phyloP scores from a whole-genome alignment of 2,888 invertebrate genomes.

The Nomada hirtipes region DNA sequence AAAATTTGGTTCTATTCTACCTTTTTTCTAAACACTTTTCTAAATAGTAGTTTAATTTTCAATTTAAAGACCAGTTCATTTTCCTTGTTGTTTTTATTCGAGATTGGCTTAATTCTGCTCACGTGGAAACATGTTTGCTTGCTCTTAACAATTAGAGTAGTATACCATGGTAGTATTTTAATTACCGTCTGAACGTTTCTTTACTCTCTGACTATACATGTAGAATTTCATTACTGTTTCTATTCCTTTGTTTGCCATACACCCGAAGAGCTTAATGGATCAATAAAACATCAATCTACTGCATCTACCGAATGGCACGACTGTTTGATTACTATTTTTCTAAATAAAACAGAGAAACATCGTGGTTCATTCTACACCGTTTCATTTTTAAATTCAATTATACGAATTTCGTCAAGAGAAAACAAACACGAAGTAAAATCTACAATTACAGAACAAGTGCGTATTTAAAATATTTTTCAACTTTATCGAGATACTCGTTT shows the following conservation, averaged over 20 bases:
- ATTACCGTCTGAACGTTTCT: too few species aligned
- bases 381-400: neutral
- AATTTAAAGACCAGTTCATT: too few species aligned
- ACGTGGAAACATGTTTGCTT: too few species aligned
- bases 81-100: too few species aligned
- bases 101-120: too few species aligned
- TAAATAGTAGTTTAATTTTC: too few species aligned
- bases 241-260: neutral
- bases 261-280: neutral
- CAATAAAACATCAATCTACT: slow-evolving; percentile 5
- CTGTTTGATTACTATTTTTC: neutral
- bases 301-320: neutral
- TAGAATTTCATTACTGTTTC: neutral
- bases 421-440: neutral
- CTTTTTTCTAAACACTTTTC: neutral
- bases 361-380: neutral
- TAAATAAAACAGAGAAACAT: neutral
- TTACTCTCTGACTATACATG: neutral
- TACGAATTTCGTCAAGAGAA: too few species aligned
- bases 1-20: neutral
- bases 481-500: neutral
- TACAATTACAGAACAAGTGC: neutral
- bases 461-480: neutral
- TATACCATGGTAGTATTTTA: too few species aligned
- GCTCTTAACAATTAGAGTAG: too few species aligned